phyloP scores from a whole-genome alignment of 2,888 invertebrate genomes.

The Coenonympha arcania region DNA sequence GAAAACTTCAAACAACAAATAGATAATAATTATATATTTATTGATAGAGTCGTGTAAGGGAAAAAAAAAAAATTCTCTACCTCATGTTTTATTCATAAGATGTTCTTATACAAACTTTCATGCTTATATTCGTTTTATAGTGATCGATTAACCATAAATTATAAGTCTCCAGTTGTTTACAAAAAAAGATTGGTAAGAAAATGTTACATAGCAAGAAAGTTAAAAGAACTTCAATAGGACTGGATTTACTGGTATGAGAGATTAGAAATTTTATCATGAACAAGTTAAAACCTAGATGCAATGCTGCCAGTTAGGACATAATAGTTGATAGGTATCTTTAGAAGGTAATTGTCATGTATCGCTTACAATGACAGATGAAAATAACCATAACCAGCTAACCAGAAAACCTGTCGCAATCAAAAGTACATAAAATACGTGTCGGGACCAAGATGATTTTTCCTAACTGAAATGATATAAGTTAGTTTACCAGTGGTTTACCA shows the following conservation, averaged over 20 bases:
- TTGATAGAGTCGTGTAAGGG: neutral
- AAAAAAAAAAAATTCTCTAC: neutral
- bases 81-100: neutral
- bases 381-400: too few species aligned
- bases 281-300: neutral
- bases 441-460: too few species aligned
- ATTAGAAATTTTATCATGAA: slow-evolving; percentile 23
- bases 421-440: too few species aligned
- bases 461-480: too few species aligned
- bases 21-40: too few species aligned
- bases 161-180: neutral
- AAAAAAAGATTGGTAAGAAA: neutral
- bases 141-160: neutral
- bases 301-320: too few species aligned
- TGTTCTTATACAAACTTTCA: neutral
- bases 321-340: neutral
- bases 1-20: too few species aligned
- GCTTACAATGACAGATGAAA: too few species aligned
- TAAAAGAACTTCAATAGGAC: neutral
- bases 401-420: too few species aligned
- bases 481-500: too few species aligned
- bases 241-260: slow-evolving; percentile 13
- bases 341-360: neutral
- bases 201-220: neutral
- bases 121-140: neutral